Conservation (phyloP, 2,113 vertebrate species). For the Pogona vitticeps region DNA sequence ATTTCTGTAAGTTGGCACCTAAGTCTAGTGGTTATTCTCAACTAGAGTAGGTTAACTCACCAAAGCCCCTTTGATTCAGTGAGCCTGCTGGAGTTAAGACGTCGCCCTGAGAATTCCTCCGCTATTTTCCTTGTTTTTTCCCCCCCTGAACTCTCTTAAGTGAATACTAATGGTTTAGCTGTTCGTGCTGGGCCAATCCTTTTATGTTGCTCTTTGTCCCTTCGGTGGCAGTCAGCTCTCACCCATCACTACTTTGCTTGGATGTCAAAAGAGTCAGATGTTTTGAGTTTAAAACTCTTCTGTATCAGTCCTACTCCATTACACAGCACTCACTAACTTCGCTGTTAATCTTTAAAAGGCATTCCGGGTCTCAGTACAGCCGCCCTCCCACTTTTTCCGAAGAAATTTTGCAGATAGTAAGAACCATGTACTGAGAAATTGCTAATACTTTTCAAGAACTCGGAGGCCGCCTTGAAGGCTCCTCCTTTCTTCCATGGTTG, state of each 20-base stretch:
- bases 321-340: accelerated
- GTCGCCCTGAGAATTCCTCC: too few species aligned
- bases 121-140: not conserved
- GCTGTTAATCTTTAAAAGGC: not conserved
- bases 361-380: not conserved
- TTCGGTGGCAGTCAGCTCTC: not conserved
- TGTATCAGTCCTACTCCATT: not conserved
- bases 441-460: too few species aligned
- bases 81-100: too few species aligned
- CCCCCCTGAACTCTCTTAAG: not conserved
- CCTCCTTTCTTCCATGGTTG: not conserved
- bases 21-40: too few species aligned
- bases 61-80: too few species aligned
- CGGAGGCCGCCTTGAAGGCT: too few species aligned
- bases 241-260: not conserved
- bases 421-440: not conserved
- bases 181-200: not conserved
- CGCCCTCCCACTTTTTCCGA: not conserved
- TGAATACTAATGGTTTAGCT: not conserved
- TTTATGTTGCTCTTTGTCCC: not conserved
- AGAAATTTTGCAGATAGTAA: not conserved
- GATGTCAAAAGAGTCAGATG: not conserved
- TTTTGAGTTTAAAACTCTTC: not conserved
- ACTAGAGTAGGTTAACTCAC: too few species aligned
- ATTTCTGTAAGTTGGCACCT: too few species aligned